Evolutionary conservation across 2,113 vertebrate genomes (phyloP).

Genomic region (Lepisosteus osseus): DNA sequence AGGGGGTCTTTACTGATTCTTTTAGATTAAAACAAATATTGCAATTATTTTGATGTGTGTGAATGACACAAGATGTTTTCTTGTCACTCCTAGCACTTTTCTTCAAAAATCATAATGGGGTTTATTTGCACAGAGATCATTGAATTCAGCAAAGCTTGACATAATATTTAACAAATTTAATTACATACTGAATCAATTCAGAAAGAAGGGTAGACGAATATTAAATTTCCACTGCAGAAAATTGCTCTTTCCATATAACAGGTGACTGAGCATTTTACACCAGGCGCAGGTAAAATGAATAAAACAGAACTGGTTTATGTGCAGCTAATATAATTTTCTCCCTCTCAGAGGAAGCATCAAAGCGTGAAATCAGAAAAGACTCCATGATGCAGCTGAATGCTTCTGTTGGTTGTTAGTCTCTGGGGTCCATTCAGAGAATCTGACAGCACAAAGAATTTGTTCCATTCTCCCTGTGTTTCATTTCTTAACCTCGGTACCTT

Average conservation of each 20-base stretch:
- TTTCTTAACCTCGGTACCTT: not conserved
- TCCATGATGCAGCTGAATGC: constrained; percentile 55
- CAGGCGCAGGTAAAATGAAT: constrained; percentile 27
- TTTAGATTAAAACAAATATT: not conserved
- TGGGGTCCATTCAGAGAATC: constrained; percentile 42
- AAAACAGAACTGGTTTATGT: constrained; percentile 28
- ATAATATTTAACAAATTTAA: constrained; percentile 30
- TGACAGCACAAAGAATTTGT: constrained; percentile 47
- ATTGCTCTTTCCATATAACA: constrained; percentile 11
- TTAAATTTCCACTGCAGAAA: constrained; percentile 16
- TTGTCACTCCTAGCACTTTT: not conserved
- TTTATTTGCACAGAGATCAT: constrained; percentile 13
- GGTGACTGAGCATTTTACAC: constrained; percentile 27
- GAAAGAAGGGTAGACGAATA: constrained; percentile 12
- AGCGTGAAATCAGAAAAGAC: constrained; percentile 62
- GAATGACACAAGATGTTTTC: not conserved
- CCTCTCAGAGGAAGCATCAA: constrained; percentile 49
- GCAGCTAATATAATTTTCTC: constrained; percentile 40
- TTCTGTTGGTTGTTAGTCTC: constrained; percentile 44
- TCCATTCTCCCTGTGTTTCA: constrained; percentile 11
- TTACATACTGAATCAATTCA: constrained; percentile 19
- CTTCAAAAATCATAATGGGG: not conserved
- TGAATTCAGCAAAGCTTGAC: constrained; percentile 18
- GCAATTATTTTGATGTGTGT: not conserved
- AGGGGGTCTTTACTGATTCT: no score